Evolutionary conservation across 2,888 invertebrate genomes (phyloP).

Genomic region (Hydrotaea diabolus): DNA sequence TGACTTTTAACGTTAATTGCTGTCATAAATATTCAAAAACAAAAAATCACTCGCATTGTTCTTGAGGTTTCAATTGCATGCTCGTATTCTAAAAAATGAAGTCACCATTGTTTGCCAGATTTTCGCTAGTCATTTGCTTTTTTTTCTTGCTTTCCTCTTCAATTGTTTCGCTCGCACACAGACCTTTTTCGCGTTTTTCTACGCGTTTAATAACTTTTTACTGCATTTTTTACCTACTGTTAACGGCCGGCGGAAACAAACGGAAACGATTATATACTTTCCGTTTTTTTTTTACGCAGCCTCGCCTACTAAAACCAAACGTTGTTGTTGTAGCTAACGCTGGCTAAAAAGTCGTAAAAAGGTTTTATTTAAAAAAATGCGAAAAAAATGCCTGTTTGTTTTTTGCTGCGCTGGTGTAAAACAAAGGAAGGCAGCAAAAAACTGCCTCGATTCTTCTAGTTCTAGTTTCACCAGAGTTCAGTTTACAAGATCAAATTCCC

Average conservation of each 20-base stretch:
- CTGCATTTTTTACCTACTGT: conserved; percentile 47
- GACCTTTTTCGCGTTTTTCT: conserved; percentile 30
- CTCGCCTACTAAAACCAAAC: too few species aligned
- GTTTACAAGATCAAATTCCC: conserved; percentile 65
- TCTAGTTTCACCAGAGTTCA: conserved; percentile 66
- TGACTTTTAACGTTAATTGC: conserved; percentile 60
- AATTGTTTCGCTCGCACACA: too few species aligned
- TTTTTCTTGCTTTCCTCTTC: not conserved
- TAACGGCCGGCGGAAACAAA: conserved; percentile 32
- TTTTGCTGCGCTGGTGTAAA: not conserved
- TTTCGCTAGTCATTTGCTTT: not conserved
- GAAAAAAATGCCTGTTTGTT: conserved; percentile 44
- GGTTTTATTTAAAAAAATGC: not conserved
- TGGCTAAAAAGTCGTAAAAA: conserved; percentile 41
- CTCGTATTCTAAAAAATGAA: conserved; percentile 79
- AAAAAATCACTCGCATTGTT: conserved; percentile 43
- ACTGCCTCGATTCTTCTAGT: conserved; percentile 65
- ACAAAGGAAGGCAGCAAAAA: conserved; percentile 52
- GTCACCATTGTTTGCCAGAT: conserved; percentile 71
- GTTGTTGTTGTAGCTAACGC: not conserved
- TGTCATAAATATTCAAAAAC: conserved; percentile 55
- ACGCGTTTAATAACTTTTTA: conserved; percentile 18
- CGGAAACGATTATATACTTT: conserved; percentile 66
- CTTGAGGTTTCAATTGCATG: conserved; percentile 73
- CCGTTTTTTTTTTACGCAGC: conserved; percentile 45